Evolutionary conservation across 2,888 invertebrate genomes (phyloP), one percentile per base, ranked within the genome.

Genomic region (Endomychus coccineus): DNA sequence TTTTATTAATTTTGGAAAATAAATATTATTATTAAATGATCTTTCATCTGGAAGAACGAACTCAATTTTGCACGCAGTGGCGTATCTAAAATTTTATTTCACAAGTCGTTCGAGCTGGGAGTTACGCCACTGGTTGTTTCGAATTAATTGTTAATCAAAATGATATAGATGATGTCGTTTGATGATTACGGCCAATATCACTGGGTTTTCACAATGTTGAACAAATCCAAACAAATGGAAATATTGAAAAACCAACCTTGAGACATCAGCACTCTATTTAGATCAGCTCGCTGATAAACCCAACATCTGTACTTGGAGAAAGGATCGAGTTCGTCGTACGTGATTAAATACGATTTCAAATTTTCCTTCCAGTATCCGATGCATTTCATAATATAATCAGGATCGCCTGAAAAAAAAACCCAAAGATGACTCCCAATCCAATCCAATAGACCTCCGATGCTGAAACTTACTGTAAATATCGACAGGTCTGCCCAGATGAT

Each of bases 341-440:
- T 97, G 36, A 97, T 86, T 25, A 97, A 68, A 64, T 96, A 96
- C 0, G 96, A 96, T 62, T 88, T 90, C 21, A 96, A 74, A 71
- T 97, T 96, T 63, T 97, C 96, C 64, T 95, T 92, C 92, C 95
- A 97, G 65, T 78, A 96, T 0, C 95, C 96, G 51, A 97, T 91
- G 60, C 97, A 97, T 61, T 91, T 91, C 83, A 97, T 84, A 62
- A 80, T 83, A 59, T 94, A 92, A 73, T 97, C 96, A 1, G 95
- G 91, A 61, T 90, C 88, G 46, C 74, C 80, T 81, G 75, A 51
- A 41, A 53, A 48, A 37, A 15, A 28, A 13, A 14, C 25, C 5
- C 10, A 25, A 5, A 9, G 6, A 5, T 25, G 11, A 27, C 3
- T 4, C 14, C 10, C 12, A 27, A 3, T 9, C 14, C 13, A 27